Evolutionary conservation across 2,797 vertebrate genomes (phyloP).

Genomic region (Glossophaga mutica): DNA sequence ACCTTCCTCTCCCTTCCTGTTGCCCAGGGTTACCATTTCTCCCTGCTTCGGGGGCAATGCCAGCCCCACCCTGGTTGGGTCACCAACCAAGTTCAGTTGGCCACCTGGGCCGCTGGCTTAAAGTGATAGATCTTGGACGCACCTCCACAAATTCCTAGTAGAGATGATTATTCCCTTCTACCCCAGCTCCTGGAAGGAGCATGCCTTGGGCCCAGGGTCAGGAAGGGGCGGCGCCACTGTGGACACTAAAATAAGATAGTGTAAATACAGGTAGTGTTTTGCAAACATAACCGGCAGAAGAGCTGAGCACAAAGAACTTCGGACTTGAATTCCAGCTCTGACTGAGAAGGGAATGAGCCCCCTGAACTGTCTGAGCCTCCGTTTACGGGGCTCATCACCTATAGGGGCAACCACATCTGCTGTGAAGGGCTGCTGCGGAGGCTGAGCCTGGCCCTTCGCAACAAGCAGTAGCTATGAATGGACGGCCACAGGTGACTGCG

Average conservation of each 20-base stretch:
- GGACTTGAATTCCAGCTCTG: background rate
- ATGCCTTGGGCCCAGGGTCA: background rate
- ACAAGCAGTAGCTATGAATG: background rate
- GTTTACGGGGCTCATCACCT: too few species aligned
- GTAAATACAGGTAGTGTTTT: background rate
- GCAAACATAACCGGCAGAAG: background rate
- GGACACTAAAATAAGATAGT: background rate
- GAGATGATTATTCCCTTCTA: background rate
- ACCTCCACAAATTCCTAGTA: background rate
- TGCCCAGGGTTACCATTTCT: constrained; percentile 14
- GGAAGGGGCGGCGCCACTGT: background rate
- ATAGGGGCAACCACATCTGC: background rate
- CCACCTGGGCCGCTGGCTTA: background rate
- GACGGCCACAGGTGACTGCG: background rate
- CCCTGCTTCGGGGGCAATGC: background rate
- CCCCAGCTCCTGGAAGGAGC: background rate
- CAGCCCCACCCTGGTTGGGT: background rate
- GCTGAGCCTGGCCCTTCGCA: background rate
- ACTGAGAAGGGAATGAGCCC: background rate
- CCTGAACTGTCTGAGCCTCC: background rate
- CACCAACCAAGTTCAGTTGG: background rate
- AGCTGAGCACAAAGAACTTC: background rate
- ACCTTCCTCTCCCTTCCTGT: constrained; percentile 24
- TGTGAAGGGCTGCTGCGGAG: background rate
- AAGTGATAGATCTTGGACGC: background rate